phyloP scores from a whole-genome alignment of 1,140 invertebrate species.

The Melanaphis sacchari region DNA sequence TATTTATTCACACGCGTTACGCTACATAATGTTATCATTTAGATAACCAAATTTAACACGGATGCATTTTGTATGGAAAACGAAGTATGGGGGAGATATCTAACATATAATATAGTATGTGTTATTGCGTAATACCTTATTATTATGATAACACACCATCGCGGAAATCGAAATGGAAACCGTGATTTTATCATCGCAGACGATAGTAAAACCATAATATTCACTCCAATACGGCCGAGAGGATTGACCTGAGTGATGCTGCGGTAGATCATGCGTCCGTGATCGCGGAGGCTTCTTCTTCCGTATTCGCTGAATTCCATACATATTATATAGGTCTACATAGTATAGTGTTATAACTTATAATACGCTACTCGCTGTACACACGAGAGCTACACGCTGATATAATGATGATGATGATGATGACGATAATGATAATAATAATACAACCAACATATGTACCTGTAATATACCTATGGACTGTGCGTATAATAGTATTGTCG shows the following conservation, averaged over 20 bases:
- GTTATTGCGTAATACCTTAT: no score
- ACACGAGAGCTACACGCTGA: not conserved
- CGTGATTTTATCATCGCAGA: not conserved
- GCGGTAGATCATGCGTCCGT: not conserved
- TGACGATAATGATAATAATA: not conserved
- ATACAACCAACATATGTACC: no score
- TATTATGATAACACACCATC: not conserved
- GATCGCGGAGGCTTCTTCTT: not conserved
- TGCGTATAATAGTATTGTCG: not conserved
- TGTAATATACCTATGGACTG: no score
- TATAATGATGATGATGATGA: not conserved
- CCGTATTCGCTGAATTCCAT: not conserved
- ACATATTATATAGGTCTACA: not conserved
- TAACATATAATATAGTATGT: no score
- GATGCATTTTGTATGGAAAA: no score
- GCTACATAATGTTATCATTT: no score
- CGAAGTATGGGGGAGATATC: no score
- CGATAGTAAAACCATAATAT: not conserved
- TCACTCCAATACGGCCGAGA: not conserved
- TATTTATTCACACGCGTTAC: no score
- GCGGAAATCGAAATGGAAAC: not conserved
- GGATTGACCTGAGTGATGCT: not conserved
- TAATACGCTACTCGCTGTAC: not conserved
- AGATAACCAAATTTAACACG: no score
- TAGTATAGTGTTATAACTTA: not conserved